These are phyloP conservation scores for Pyrocephalus nanus DNA, from an alignment of 2,797 vertebrate genomes.

Conservation along the genomic window DNA sequence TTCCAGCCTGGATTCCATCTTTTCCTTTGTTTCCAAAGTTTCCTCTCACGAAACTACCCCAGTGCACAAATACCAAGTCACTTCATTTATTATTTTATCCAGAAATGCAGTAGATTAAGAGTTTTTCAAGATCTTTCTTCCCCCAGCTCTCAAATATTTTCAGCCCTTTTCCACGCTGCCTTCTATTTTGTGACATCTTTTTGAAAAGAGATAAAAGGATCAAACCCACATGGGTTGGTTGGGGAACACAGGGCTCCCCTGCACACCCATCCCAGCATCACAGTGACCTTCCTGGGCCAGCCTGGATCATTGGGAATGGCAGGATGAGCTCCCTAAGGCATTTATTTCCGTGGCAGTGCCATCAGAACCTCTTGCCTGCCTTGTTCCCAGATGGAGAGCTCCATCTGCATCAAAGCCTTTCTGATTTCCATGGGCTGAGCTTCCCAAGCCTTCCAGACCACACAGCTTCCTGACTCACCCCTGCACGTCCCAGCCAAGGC, in stretches of 20 bases:
- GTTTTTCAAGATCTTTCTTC: background rate
- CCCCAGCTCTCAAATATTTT: background rate
- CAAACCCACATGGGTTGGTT: accelerated
- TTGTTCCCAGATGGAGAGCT: background rate
- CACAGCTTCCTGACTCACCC: background rate
- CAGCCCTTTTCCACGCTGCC: background rate
- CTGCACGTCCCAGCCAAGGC: background rate
- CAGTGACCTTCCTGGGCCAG: no score
- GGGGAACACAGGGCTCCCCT: background rate
- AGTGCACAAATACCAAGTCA: background rate
- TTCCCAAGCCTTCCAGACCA: background rate
- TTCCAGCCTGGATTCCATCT: background rate
- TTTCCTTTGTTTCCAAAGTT: background rate
- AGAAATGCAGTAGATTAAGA: background rate
- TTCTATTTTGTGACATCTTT: background rate
- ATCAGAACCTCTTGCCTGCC: background rate
- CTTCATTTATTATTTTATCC: background rate
- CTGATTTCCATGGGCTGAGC: background rate
- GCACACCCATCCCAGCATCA: background rate
- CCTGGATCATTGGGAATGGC: no score
- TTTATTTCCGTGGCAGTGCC: background rate
- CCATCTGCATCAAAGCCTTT: background rate
- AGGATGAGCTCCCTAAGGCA: no score
- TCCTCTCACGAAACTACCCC: background rate
- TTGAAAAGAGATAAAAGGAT: accelerated